Evolutionary conservation across 2,797 vertebrate species (phyloP), one percentile per base, ranked within the genome.

Genomic region (Crocodylus rhombifer): DNA sequence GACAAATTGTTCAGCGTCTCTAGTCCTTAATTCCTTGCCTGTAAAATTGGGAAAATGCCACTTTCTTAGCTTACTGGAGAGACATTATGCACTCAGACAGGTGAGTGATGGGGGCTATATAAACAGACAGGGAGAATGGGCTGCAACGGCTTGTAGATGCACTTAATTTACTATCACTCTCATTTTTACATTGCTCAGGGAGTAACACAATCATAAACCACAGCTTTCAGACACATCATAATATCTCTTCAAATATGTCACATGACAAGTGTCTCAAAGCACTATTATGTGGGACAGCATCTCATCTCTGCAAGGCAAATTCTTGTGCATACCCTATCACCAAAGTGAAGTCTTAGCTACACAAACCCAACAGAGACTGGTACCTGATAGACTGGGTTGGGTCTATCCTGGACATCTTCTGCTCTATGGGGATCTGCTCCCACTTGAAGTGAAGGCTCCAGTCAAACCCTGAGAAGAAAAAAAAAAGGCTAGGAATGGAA

Each of bases 361-460:
- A 92, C 14, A 17, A 62, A 55, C 65, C 20, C 16, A 20, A 77
- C 36, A 67, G 7, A 89, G 2, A 56, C 26, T 85, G 79, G 5
- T 91, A 99, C 99, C 99, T 99, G 97, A 99, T 99, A 76, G 99
- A 97, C 93, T 98, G 98, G 17, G 99, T 99, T 71, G 99, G 99
- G 92, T 99, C 99, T 36, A 98, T 99, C 94, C 99, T 98, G 30
- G 99, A 98, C 98, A 99, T 99, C 97, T 99, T 99, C 98, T 99
- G 99, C 95, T 99, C 99, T 80, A 99, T 98, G 17, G 99, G 99
- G 97, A 99, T 99, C 98, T 99, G 99, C 78, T 99, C 99, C 99
- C 99, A 99, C 94, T 99, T 99, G 94, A 99, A 99, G 95, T 99
- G 99, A 90, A 99, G 98, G 96, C 99, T 99, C 99, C 99, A 99